Evolutionary conservation across 2,888 invertebrate genomes (phyloP).

Genomic region (Ophioninae sp.): DNA sequence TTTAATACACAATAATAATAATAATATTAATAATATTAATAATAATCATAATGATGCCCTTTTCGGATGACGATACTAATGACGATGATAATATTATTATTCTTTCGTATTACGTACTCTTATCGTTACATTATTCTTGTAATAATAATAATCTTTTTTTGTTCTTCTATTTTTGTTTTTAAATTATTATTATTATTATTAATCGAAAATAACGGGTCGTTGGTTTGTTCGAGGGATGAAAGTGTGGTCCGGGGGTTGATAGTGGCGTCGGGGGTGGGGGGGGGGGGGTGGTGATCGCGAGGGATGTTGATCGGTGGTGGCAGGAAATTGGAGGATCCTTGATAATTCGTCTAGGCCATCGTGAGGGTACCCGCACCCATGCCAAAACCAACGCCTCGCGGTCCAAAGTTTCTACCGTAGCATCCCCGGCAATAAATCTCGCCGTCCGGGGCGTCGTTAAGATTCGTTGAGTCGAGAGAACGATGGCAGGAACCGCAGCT

Average conservation of each 20-base stretch:
- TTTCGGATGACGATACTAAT: no score
- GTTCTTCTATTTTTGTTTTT: no score
- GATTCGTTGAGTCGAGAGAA: slow-evolving; percentile 94
- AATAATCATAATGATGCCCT: no score
- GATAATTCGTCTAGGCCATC: slow-evolving; percentile 86
- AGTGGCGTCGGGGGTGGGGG: no score
- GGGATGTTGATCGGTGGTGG: slow-evolving; percentile 6
- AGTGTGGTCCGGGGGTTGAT: neutral
- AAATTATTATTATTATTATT: slow-evolving; percentile 35
- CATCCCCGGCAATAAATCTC: slow-evolving; percentile 97
- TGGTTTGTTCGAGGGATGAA: slow-evolving; percentile 49
- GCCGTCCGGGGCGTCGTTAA: slow-evolving; percentile 95
- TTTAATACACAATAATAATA: no score
- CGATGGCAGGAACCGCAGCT: slow-evolving; percentile 93
- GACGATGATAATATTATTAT: no score
- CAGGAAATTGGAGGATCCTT: slow-evolving; percentile 37
- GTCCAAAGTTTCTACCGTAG: slow-evolving; percentile 93
- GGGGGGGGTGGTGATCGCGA: neutral
- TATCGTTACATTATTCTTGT: no score
- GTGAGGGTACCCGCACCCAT: slow-evolving; percentile 95
- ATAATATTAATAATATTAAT: no score
- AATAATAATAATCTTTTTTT: no score
- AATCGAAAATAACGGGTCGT: slow-evolving; percentile 50
- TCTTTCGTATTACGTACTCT: no score
- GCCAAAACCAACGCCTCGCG: slow-evolving; percentile 94